Conservation (phyloP, 53 echinoderm and acorn worm species). For the Glandiceps talaboti region DNA sequence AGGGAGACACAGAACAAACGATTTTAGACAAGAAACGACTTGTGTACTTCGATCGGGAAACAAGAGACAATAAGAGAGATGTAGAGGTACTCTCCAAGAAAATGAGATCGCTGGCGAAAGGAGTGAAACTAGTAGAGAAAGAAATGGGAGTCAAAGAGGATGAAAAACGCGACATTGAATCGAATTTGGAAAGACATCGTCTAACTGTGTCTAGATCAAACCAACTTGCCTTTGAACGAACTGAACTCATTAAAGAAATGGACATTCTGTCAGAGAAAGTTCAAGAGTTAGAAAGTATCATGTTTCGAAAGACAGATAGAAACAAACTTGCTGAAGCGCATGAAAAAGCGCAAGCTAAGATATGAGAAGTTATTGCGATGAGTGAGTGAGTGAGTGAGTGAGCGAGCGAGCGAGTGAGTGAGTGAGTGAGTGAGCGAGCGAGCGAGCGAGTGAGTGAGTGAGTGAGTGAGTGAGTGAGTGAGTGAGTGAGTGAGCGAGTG, state of each 20-base stretch:
- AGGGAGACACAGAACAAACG: conserved; percentile 50
- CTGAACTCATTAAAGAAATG: conserved; percentile 77
- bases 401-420: too few species aligned
- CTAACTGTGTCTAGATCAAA: conserved; percentile 62
- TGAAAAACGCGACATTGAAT: conserved; percentile 54
- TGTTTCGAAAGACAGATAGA: conserved; percentile 71
- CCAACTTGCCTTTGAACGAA: conserved; percentile 76
- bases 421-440: too few species aligned
- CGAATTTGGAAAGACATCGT: conserved; percentile 47
- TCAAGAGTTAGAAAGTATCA: conserved; percentile 73
- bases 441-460: too few species aligned
- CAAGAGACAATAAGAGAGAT: conserved; percentile 65
- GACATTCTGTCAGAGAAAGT: conserved; percentile 79
- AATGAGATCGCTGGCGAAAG: conserved; percentile 62
- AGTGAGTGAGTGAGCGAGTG: too few species aligned
- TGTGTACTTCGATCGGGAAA: conserved; percentile 46
- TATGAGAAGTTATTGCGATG: too few species aligned
- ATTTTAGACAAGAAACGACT: conserved; percentile 58
- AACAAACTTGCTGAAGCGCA: conserved; percentile 51
- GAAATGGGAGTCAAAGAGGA: conserved; percentile 41
- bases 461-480: too few species aligned
- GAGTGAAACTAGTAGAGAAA: conserved; percentile 52
- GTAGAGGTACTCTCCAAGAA: conserved; percentile 73
- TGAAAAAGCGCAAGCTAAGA: conserved; percentile 20
- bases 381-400: too few species aligned